Percentiles rank a stretch among this genome's conserved stretches.
Conservation (phyloP, 2,888 invertebrate species). For the Mesodorylaimus sp. region DNA sequence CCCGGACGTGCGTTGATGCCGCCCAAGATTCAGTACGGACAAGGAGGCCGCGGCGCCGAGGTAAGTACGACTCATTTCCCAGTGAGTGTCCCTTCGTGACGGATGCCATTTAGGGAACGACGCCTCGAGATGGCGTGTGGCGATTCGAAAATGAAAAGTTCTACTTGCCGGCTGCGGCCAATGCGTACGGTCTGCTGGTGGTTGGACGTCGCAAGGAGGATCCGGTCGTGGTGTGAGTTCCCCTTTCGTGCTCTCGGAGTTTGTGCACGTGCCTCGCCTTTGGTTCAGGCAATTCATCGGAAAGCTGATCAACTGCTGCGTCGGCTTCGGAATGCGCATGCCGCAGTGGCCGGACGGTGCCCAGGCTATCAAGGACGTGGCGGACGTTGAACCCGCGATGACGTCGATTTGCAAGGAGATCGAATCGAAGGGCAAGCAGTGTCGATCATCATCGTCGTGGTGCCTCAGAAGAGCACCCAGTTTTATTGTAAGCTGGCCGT, state of each 20-base stretch:
- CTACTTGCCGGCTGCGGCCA: neutral
- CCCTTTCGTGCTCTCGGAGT: no score
- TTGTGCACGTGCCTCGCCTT: no score
- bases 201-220: no score
- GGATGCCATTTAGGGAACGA: no score
- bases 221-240: neutral
- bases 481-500: slow-evolving; percentile 20
- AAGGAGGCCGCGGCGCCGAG: no score
- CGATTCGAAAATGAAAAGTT: neutral
- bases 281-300: no score
- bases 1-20: slow-evolving; percentile 21
- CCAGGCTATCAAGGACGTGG: no score
- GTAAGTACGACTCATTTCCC: no score
- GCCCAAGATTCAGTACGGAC: slow-evolving; percentile 21
- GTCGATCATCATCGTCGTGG: slow-evolving; percentile 20
- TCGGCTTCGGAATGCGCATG: no score
- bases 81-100: no score
- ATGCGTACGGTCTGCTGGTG: neutral
- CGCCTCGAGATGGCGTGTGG: neutral
- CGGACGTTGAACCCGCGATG: neutral
- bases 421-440: neutral
- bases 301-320: no score
- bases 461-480: slow-evolving; percentile 21
- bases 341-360: no score
- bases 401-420: neutral